Evolutionary conservation across 2,888 invertebrate genomes (phyloP), one percentile per base, ranked within the genome.

Genomic region (Dascillus cervinus): DNA sequence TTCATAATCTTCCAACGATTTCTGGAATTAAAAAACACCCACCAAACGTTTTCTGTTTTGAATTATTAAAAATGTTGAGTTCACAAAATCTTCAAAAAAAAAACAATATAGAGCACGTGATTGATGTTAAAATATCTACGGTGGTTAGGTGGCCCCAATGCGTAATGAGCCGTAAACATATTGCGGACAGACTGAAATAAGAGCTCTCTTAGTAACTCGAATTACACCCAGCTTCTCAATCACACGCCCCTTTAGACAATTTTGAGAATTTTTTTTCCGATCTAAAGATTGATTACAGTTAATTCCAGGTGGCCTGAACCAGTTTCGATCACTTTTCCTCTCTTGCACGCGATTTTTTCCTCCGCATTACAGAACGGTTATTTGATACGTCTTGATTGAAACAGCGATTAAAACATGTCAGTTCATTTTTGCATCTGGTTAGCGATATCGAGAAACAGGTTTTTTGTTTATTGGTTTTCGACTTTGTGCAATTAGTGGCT

Each of bases 161-260:
- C 27, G 36, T 42, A 44, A 44, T 44, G 41, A 40, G 29, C 41
- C 41, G 33, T 27, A 37, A 37, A 22, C 19, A 42, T 29, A 34
- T 29, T 33, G 21, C 22, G 29, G 27, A 30, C 41, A 24, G 38
- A 26, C 23, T 32, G 35, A 31, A 37, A 39, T 23, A 33, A 35
- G 34, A 44, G 28, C 37, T 33, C 14, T 44, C 39, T 32, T 32
- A 32, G 41, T 46, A 37, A 36, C 44, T 49, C 44, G 39, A 33
- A 37, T 49, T 49, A 46, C 49, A 37, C n/a, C n/a, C 37, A 23
- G 22, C 29, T 29, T 37, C 21, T 32, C 47, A 43, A 44, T 46
- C 44, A 48, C 41, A 42, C 44, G 48, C 43, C 44, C 45, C 47
- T 41, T 50, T 50, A 45, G 40, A 44, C 46, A 46, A 48, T 48